Base-by-base conservation (phyloP, 2,888 invertebrate species). In the Macrosoma leucophasiata region DNA sequence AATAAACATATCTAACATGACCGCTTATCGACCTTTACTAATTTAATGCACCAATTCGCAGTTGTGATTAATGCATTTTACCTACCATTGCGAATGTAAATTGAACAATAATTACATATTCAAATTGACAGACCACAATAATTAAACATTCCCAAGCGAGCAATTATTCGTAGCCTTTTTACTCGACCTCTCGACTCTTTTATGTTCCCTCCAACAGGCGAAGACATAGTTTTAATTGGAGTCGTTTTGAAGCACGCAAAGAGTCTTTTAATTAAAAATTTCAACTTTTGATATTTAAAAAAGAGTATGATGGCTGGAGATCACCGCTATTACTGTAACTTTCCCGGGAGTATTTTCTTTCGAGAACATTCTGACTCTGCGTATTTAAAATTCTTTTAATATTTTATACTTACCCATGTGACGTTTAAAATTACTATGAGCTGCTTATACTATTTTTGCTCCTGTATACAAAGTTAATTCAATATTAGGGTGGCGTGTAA, bases 171-270 rank as follows among this genome's bases (percentile, higher is more conserved):
- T 47, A 48, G 58, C 60, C 63, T 69, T 67, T 71, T 67, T 62
- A 55, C 61, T 43, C 52, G 47, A 60, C 60, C 63, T 62, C 62
- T 63, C 58, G 41, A 63, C 64, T 67, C 69, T 69, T 74, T 75
- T 68, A 75, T 71, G 62, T 62, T 63, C 62, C 46, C 50, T 56
- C 52, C 57, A 51, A 55, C 58, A 52, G 53, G 49, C 55, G 64
- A 77, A 77, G 78, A 77, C 72, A 76, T 76, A 77, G 77, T 77
- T 78, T 77, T 78, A 79, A 78, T 78, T 78, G 77, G 70, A 76
- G 64, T 69, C 72, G 69, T 70, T 76, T 61, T 60, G 59, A 67
- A 65, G 70, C 70, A 69, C 66, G 70, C 70, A 68, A 72, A 71
- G 69, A 63, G 64, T 64, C 66, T 70, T 76, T 72, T 73, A 76